Evolutionary conservation across 2,113 vertebrate species (phyloP), one percentile per base, ranked within the genome.

Genomic region (Nothoprocta perdicaria): DNA sequence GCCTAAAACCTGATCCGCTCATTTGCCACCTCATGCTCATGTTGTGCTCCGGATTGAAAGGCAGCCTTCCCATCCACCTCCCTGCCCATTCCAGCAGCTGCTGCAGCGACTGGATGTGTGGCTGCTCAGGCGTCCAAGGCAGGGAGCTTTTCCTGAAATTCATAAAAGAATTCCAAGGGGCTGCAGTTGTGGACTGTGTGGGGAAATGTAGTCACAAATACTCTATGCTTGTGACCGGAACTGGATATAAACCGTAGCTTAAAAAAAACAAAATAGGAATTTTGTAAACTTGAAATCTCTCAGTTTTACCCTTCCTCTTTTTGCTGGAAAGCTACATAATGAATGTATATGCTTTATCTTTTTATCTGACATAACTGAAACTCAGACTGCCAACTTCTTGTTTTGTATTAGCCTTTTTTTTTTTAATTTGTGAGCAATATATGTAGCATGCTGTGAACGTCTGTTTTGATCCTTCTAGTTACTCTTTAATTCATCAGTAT

Each of bases 401-500:
- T 93, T 96, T 94, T 82, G 88, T 96, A 95, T 95, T 97, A 96
- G 92, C 92, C 94, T 93, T 88, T 87, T 76, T 87, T 22, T 61
- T 10, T 55, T 62, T 41, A 91, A 90, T 96, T 95, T 93, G 96
- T 97, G 96, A 97, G 96, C 96, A 78, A 95, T 96, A 96, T 96
- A 97, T 97, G 96, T 96, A 97, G 97, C 96, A 97, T 97, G 97
- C 97, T 98, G 96, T 97, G 97, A 97, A 96, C 38, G 94, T 97
- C 97, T 95, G 73, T 96, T 94, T 96, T 77, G 83, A 92, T 97
- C 96, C 92, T 95, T 92, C 63, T 93, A 79, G 91, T 90, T 94
- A 94, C 96, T 97, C 96, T 85, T 96, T 96, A 94, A 97, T 95
- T 96, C 94, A 97, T 97, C 98, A 98, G 97, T 98, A 98, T 98